These are phyloP conservation scores for Macrotrachela quadricornifera DNA, from an alignment of 1,140 invertebrate species.

Conservation along the genomic window DNA sequence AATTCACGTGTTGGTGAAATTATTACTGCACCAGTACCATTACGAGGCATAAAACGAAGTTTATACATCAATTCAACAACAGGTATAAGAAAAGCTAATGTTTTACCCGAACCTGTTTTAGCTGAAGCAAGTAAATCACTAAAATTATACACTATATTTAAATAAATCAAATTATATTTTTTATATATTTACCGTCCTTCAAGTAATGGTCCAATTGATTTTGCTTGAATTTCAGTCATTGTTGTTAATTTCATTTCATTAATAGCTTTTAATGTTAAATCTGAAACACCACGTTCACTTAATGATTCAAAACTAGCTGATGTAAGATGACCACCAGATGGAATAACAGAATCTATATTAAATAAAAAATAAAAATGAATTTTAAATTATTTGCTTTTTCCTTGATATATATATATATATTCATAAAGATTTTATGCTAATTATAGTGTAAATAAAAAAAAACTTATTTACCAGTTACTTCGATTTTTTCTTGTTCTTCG, in stretches of 20 bases:
- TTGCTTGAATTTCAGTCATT: constrained; percentile 91
- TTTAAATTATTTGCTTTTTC: too few relatives aligned
- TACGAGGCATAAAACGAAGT: constrained; percentile 74
- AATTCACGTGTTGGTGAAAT: constrained; percentile 90
- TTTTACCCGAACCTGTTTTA: constrained; percentile 83
- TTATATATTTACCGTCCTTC: constrained; percentile 40
- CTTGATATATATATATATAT: too few relatives aligned
- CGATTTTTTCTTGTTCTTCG: too few relatives aligned
- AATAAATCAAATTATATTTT: too few relatives aligned
- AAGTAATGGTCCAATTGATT: constrained; percentile 65
- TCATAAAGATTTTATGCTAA: too few relatives aligned
- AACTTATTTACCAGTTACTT: too few relatives aligned
- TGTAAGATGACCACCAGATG: too few relatives aligned
- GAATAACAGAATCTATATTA: too few relatives aligned
- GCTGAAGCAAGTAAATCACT: constrained; percentile 81
- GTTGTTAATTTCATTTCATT: constrained; percentile 79
- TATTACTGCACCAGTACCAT: constrained; percentile 80
- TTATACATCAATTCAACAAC: constrained; percentile 81
- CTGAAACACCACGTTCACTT: constrained; percentile 28
- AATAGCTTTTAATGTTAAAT: constrained; percentile 61
- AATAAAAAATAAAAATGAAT: too few relatives aligned
- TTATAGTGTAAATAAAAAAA: too few relatives aligned
- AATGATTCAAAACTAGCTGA: too few relatives aligned
- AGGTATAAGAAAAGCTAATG: constrained; percentile 88
- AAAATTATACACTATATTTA: not conserved